These are phyloP conservation scores for Meliscaeva auricollis DNA, from an alignment of 2,888 invertebrate species.

Conservation along the genomic window DNA sequence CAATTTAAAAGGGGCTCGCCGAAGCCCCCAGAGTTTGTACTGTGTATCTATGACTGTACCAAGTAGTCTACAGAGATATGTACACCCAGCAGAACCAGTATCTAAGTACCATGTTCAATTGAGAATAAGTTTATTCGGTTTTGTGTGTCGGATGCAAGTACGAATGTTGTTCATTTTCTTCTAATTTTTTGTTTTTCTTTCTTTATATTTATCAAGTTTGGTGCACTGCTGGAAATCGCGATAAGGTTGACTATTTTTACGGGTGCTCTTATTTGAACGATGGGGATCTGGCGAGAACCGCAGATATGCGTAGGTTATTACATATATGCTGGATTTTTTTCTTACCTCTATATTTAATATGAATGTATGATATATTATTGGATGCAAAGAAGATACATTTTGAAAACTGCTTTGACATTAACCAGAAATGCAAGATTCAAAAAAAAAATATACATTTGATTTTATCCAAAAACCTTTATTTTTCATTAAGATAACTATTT, in stretches of 20 bases:
- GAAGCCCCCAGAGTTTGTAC: neutral
- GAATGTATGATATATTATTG: too few relatives aligned
- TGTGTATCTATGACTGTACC: neutral
- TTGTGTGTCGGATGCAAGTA: constrained; percentile 16
- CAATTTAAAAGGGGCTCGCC: constrained; percentile 45
- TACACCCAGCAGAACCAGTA: neutral
- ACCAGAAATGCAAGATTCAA: too few relatives aligned
- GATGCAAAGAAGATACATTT: too few relatives aligned
- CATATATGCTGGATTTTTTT: neutral
- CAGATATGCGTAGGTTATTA: constrained; percentile 31
- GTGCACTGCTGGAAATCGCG: constrained; percentile 39
- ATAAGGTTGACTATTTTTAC: constrained; percentile 19
- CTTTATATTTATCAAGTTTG: constrained; percentile 10
- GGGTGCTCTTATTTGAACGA: constrained; percentile 35
- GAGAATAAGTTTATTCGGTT: constrained; percentile 29
- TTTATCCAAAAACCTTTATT: too few relatives aligned
- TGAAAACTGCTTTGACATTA: too few relatives aligned
- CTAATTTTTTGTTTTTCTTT: neutral
- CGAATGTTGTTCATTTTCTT: neutral
- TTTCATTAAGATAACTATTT: too few relatives aligned
- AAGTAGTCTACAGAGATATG: neutral
- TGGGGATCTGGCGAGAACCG: constrained; percentile 16
- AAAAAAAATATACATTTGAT: too few relatives aligned
- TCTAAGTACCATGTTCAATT: constrained; percentile 29
- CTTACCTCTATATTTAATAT: neutral